Conservation (phyloP, 2,888 invertebrate species). For the Lasioglossum oenotherae region DNA sequence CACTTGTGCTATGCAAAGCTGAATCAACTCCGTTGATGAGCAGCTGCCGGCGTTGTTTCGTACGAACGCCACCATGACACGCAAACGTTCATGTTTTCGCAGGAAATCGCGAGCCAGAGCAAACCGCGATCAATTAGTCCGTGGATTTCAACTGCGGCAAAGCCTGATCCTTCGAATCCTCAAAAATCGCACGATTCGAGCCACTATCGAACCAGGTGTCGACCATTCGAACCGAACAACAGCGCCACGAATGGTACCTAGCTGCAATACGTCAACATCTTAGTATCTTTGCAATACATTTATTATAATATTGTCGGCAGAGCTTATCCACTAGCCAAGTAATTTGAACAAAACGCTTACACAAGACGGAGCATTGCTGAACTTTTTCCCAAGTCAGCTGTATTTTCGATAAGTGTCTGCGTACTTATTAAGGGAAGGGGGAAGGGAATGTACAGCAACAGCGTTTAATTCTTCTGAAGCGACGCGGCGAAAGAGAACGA, state of each 20-base stretch:
- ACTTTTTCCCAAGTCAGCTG: not conserved
- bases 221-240: not conserved
- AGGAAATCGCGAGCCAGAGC: constrained; percentile 35
- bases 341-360: not conserved
- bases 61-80: constrained; percentile 27
- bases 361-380: not conserved
- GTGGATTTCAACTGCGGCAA: not conserved
- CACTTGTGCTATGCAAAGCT: constrained; percentile 49
- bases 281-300: not conserved
- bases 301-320: not conserved
- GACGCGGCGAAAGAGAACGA: constrained; percentile 2
- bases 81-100: constrained; percentile 49
- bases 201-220: not conserved
- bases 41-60: constrained; percentile 52
- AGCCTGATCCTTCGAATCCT: not conserved
- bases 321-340: not conserved
- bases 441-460: not conserved
- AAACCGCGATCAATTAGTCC: constrained; percentile 42
- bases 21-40: constrained; percentile 57
- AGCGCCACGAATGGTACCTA: not conserved
- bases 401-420: not conserved
- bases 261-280: not conserved
- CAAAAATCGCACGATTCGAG: not conserved
- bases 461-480: constrained; percentile 33
- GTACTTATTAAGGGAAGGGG: not conserved